These are phyloP conservation scores for Heterotis niloticus DNA, from an alignment of 2,113 vertebrate species.

Conservation along the genomic window DNA sequence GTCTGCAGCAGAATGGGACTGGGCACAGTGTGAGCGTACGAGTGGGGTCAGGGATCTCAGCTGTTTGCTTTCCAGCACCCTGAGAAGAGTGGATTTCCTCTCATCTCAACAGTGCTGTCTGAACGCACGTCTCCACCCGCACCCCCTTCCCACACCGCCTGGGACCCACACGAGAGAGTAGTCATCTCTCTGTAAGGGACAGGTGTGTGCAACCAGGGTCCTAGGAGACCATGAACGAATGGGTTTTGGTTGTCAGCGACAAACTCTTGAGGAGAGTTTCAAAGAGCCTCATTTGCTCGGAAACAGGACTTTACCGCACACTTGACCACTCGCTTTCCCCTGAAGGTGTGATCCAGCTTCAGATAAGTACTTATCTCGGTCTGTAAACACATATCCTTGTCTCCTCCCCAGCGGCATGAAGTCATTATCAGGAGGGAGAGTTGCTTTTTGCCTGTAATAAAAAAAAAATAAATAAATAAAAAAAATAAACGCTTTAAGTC, in stretches of 20 bases:
- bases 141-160: slow-evolving; percentile 36
- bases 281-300: slow-evolving; percentile 28
- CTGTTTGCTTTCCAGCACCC: slow-evolving; percentile 66
- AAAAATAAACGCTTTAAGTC: neutral
- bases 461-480: too few relatives aligned
- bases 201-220: neutral
- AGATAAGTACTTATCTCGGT: slow-evolving; percentile 18
- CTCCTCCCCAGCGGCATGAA: neutral
- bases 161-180: neutral
- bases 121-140: slow-evolving; percentile 37
- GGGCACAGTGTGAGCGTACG: slow-evolving; percentile 39
- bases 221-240: neutral
- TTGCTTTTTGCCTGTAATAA: neutral
- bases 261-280: neutral
- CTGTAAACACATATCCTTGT: slow-evolving; percentile 14
- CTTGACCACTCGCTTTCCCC: neutral
- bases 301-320: neutral
- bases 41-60: slow-evolving; percentile 58
- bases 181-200: neutral
- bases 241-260: neutral
- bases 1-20: slow-evolving; percentile 40
- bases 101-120: slow-evolving; percentile 16
- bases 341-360: neutral
- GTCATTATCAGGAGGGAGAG: neutral
- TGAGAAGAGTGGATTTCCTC: slow-evolving; percentile 70